Evolutionary conservation across 2,797 vertebrate genomes (phyloP).

Genomic region (Xenops minutus): DNA sequence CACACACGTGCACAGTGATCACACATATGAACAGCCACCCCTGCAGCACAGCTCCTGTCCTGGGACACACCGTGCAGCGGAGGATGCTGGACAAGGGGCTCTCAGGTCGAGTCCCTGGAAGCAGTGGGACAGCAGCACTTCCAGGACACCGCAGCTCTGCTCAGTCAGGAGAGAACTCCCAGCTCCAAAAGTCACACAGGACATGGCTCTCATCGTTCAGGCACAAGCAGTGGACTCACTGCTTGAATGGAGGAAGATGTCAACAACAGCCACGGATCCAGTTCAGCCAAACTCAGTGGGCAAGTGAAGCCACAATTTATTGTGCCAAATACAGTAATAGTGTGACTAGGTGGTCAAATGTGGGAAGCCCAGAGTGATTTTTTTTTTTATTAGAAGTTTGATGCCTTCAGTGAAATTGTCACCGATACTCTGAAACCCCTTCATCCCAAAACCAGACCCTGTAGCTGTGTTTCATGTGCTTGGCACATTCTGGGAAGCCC

Average conservation of each 20-base stretch:
- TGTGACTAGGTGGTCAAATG: not conserved
- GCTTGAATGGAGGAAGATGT: not conserved
- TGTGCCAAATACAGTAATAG: not conserved
- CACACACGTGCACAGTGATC: accelerated
- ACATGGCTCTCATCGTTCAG: accelerated
- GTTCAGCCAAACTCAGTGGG: not conserved
- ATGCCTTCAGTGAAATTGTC: not conserved
- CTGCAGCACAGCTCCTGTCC: not conserved
- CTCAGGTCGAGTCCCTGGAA: accelerated
- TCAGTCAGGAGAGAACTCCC: not conserved
- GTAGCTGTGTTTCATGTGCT: not conserved
- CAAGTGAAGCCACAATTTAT: not conserved
- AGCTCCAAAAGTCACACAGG: not conserved
- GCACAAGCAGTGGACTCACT: not conserved
- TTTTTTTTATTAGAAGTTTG: not conserved
- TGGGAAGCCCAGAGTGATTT: not conserved
- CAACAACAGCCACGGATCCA: not conserved
- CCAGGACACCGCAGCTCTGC: accelerated
- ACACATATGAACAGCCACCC: accelerated
- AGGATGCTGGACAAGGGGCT: not conserved
- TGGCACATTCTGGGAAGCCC: not conserved
- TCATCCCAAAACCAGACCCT: not conserved
- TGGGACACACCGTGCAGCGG: accelerated
- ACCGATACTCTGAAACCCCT: not conserved
- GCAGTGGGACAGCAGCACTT: not conserved